Conservation (phyloP, 2,888 invertebrate genomes). For the Cephus pulcher region DNA sequence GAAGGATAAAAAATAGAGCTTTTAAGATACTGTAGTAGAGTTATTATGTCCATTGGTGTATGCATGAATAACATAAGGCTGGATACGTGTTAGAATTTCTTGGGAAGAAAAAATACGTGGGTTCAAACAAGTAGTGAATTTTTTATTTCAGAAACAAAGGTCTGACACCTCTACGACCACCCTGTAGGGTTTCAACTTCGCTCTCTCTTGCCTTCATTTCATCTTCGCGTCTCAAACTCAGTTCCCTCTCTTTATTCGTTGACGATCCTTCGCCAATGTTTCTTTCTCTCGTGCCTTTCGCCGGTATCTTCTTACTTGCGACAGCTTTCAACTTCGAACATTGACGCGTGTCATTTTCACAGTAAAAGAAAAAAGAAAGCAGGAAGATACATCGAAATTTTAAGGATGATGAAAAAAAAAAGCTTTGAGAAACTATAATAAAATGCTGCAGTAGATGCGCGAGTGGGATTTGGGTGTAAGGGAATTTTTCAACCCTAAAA, state of each 20-base stretch:
- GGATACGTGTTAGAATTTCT: neutral
- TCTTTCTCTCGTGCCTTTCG: neutral
- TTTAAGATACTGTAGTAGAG: neutral
- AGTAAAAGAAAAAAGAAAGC: neutral
- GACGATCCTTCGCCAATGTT: neutral
- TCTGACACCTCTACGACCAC: constrained; percentile 8
- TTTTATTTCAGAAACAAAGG: constrained; percentile 19
- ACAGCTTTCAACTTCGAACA: neutral
- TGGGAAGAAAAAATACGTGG: constrained; percentile 16
- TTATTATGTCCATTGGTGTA: neutral
- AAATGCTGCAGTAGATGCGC: neutral
- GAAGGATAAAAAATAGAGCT: neutral
- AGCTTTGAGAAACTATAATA: neutral
- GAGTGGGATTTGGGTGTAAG: neutral
- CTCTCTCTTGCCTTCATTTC: constrained; percentile 13
- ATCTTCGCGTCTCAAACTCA: neutral
- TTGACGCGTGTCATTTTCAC: neutral
- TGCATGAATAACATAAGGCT: neutral
- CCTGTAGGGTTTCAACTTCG: constrained; percentile 5
- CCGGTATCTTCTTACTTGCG: neutral
- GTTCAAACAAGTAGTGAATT: constrained; percentile 20
- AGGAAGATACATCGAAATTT: neutral
- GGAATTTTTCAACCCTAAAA: neutral
- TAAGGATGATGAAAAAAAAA: neutral
- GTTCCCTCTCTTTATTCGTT: neutral